Base-by-base conservation (phyloP, 2,888 invertebrate genomes). In the Trichopoda pennipes region DNA sequence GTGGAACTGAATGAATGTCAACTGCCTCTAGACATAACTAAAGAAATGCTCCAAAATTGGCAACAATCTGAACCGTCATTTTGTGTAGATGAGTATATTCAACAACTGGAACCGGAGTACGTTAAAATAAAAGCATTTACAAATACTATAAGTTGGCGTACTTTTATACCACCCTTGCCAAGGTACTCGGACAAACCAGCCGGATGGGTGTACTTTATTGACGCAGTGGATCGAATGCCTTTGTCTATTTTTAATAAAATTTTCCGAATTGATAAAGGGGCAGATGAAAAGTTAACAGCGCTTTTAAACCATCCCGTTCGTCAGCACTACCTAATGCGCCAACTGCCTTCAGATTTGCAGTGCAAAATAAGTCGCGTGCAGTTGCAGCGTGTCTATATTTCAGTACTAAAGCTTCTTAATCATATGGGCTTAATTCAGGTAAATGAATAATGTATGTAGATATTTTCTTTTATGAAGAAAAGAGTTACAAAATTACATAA, bases 161-260 rank as follows among this genome's bases (percentile, higher is more conserved):
- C 94, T 90, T 96, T 95, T 87, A 91, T 96, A 16, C 93, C 94
- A 0, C 95, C 95, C 0, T 87, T 96, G 56, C 94, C 94, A 0
- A 86, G 88, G 56, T 93, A 94, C 86, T 83, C 87, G 88, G 93
- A 92, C 17, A 94, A 93, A 91, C 92, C 92, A 0, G 51, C 87
- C 9, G 95, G 95, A 12, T 96, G 96, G 95, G 92, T 93, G 35
- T 91, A 95, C 66, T 91, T 95, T 81, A 93, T 94, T 84, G 96
- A 96, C 87, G 89, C 95, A 1, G 90, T 96, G 8, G 91, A 95
- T 6, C 92, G 94, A 1, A 91, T 96, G 86, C 96, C 96, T 0
- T 88, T 96, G 0, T 94, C 93, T 0, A 86, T 96, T n/a, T 94
- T 95, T 84, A 92, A 94, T 12, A 94, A 94, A 87, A 87, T 96